These are phyloP conservation scores for Micromys minutus DNA, from an alignment of 2,113 vertebrate genomes.

Conservation along the genomic window DNA sequence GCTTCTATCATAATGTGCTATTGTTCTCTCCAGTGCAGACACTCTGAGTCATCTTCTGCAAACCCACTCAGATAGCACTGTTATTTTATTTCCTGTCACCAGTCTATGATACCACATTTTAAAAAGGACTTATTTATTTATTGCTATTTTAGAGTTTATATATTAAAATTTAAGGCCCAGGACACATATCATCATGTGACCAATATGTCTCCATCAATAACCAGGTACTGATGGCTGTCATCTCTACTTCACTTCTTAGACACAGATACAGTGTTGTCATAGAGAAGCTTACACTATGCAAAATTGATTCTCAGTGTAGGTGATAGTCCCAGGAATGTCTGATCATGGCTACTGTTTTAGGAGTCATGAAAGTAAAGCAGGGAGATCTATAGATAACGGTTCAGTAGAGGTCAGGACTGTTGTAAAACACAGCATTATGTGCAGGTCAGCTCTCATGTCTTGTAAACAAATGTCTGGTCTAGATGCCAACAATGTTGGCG, in stretches of 20 bases:
- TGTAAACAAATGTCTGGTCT: background rate
- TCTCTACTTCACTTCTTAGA: background rate
- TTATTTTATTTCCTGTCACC: constrained; percentile 19
- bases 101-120: background rate
- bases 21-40: constrained; percentile 25
- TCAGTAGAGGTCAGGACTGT: too few relatives aligned
- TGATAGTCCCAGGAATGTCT: too few relatives aligned
- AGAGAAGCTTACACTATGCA: background rate
- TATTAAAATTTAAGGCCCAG: background rate
- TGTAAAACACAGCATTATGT: fast-evolving
- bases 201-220: background rate
- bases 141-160: background rate
- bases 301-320: background rate
- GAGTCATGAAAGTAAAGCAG: background rate
- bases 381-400: background rate
- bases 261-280: background rate
- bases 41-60: constrained; percentile 25
- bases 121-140: background rate
- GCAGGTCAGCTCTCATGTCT: background rate
- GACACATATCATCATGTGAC: background rate
- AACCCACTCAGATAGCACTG: background rate
- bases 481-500: background rate
- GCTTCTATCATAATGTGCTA: constrained; percentile 26
- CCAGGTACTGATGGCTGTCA: fast-evolving
- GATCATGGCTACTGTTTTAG: background rate